Evolutionary conservation across 2,797 vertebrate genomes (phyloP), one percentile per base, ranked within the genome.

Genomic region (Meriones psammophilus): DNA sequence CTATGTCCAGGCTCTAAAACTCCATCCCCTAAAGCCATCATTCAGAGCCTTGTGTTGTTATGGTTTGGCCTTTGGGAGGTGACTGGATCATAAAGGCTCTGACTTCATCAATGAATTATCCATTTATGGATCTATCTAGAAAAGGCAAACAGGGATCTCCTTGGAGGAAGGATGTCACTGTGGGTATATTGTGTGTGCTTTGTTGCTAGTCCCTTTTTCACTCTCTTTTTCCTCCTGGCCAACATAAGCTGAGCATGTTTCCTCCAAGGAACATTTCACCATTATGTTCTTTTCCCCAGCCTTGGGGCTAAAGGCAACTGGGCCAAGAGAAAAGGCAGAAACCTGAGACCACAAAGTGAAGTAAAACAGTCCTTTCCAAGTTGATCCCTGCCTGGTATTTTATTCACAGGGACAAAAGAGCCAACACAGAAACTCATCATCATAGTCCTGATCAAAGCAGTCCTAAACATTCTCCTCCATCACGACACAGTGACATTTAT

Each of bases 381-480:
- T 26, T 17, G 60, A 13, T 56, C 24, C 26, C 62, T 58, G 18
- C n/a, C 62, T 58, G 28, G n/a, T 18, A 39, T 28, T 58, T 68
- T 12, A 22, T 30, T 30, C 42, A 79, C 42, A 54, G 62, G 26
- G 42, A 20, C 33, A 79, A 28, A 62, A 60, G 50, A 66, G 42
- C 60, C 42, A 89, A n/a, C 58, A 50, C 12, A 78, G 14, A 15
- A 79, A 79, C 60, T 20, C 39, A 30, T 71, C 28, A 66, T 36
- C 22, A 60, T 22, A 92, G 39, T 69, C 14, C 62, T 36, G 36
- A 91, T 33, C 36, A 85, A 8, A 88, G 50, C 24, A 68, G 33
- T 90, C 10, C 74, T 84, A 79, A 92, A 83, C 28, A 89, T 46
- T 69, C 69, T 60, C 56, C 24, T 78, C 78, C 78, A 12, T 86